These are phyloP conservation scores for Actinia equina DNA, from an alignment of 64 coral and sea anemone genomes.

Conservation along the genomic window DNA sequence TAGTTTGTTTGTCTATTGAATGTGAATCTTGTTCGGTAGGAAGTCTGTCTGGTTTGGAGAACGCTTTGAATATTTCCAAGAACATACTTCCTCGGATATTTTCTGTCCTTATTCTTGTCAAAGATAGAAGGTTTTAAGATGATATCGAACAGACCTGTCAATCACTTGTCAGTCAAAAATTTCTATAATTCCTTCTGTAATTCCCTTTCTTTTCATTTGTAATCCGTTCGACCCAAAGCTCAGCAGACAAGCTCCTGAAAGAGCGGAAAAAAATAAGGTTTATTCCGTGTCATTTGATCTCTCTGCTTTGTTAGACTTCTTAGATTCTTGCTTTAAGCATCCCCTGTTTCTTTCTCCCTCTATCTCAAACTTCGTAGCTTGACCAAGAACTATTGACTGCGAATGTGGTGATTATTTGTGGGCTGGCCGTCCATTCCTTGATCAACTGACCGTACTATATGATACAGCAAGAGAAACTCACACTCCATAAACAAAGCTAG, in stretches of 20 bases:
- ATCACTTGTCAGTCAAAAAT: constrained; percentile 16
- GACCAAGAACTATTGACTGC: background rate
- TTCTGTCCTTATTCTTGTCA: constrained; percentile 13
- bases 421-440: background rate
- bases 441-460: background rate
- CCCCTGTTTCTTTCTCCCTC: background rate
- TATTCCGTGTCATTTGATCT: constrained; percentile 14
- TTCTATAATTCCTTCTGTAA: constrained; percentile 10
- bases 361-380: background rate
- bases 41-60: background rate
- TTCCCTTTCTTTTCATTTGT: constrained; percentile 9
- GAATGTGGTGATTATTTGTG: background rate
- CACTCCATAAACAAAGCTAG: background rate
- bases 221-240: constrained; percentile 22
- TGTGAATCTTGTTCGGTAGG: background rate
- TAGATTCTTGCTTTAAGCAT: background rate
- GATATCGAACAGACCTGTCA: constrained; percentile 8
- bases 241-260: constrained; percentile 7
- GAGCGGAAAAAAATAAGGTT: background rate
- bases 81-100: background rate
- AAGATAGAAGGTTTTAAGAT: constrained; percentile 26
- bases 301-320: background rate
- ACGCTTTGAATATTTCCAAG: background rate
- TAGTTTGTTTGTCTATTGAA: background rate
- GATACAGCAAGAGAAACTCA: background rate